Percentiles rank a stretch among this genome's conserved stretches.
These are phyloP conservation scores for Poeciliopsis turrubarensis DNA, from an alignment of 2,113 vertebrate species.

Conservation along the genomic window DNA sequence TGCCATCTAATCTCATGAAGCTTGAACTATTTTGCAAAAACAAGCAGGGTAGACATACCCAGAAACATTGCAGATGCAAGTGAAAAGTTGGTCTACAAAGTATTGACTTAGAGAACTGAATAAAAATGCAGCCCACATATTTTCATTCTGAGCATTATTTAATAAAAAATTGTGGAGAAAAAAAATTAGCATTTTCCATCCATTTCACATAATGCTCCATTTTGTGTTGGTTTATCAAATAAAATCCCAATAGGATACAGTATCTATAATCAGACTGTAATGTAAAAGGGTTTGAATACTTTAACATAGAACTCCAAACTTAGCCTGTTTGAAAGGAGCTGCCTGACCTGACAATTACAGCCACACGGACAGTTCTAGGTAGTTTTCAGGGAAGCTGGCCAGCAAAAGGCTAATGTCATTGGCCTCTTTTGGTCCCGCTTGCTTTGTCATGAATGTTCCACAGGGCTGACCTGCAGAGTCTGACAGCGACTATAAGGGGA, in stretches of 20 bases:
- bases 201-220: too few relatives aligned
- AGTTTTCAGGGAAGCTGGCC: conserved; percentile 25
- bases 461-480: conserved; percentile 36
- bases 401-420: conserved; percentile 56
- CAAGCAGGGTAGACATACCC: background rate
- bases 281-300: too few relatives aligned
- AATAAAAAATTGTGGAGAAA: too few relatives aligned
- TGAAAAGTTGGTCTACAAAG: background rate
- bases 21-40: background rate
- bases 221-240: too few relatives aligned
- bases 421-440: conserved; percentile 45
- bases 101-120: background rate
- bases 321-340: too few relatives aligned
- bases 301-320: too few relatives aligned
- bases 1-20: background rate
- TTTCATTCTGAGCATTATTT: too few relatives aligned
- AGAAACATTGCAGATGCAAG: background rate
- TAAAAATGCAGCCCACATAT: background rate
- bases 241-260: too few relatives aligned
- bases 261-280: too few relatives aligned
- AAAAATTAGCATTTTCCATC: too few relatives aligned
- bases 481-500: conserved; percentile 54
- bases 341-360: too few relatives aligned
- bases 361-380: conserved; percentile 1
- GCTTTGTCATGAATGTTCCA: conserved; percentile 36